Percentiles rank a stretch among this genome's conserved stretches.
Evolutionary conservation across 1,140 invertebrate species (phyloP).

Genomic region (Zaprionus africanus): DNA sequence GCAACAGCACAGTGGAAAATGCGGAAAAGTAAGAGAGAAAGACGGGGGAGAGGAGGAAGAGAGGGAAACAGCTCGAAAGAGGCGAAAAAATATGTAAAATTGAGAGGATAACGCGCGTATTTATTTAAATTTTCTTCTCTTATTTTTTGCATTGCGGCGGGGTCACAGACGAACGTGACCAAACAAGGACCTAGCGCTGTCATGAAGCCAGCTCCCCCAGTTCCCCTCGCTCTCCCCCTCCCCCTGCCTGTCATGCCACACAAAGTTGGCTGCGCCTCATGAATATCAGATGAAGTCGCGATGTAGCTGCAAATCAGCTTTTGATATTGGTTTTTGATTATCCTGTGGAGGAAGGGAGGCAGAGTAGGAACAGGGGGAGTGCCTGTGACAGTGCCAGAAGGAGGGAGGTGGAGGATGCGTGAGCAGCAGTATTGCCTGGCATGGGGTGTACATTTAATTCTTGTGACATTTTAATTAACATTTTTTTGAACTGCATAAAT

Average conservation of each 20-base stretch:
- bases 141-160: conserved; percentile 43
- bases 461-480: conserved; percentile 75
- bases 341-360: conserved; percentile 8
- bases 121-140: conserved; percentile 67
- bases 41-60: neutral
- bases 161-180: conserved; percentile 62
- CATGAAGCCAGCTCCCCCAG: neutral
- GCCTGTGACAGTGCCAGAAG: too few species aligned
- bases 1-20: conserved; percentile 13
- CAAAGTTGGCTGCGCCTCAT: conserved; percentile 48
- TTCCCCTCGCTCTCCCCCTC: neutral
- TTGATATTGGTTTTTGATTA: conserved; percentile 77
- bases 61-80: conserved; percentile 3
- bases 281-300: conserved; percentile 70
- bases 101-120: conserved; percentile 51
- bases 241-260: neutral
- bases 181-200: conserved; percentile 33
- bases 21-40: conserved; percentile 9
- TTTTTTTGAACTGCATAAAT: conserved; percentile 57
- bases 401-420: neutral
- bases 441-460: conserved; percentile 35
- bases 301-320: conserved; percentile 56
- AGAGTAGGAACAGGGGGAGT: neutral
- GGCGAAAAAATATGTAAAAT: conserved; percentile 33
- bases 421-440: neutral